Evolutionary conservation across 30 jellyfish, hydroid and myxozoan genomes (phyloP).

Genomic region (Hydra vulgaris): DNA sequence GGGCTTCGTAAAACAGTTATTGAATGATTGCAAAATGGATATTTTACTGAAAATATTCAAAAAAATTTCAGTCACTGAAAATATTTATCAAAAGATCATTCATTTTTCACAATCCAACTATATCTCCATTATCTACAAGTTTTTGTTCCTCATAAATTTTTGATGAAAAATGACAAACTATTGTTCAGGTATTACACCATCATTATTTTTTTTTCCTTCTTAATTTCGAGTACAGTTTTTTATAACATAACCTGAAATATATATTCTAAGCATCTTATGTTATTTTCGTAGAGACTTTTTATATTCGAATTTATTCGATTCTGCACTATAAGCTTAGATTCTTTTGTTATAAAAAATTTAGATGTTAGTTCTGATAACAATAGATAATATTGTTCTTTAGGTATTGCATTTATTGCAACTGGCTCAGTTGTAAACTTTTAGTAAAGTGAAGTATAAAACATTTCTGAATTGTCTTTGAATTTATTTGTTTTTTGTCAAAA

Average conservation of each 20-base stretch:
- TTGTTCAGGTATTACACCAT: not conserved
- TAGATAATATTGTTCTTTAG: not conserved
- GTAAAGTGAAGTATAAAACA: not conserved
- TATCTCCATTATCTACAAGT: not conserved
- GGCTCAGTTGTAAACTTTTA: not conserved
- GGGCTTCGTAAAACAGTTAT: too few relatives aligned
- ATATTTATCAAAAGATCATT: not conserved
- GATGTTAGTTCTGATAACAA: not conserved
- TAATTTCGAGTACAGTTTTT: not conserved
- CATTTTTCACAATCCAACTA: not conserved
- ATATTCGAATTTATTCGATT: not conserved
- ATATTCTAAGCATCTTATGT: not conserved
- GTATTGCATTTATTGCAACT: not conserved
- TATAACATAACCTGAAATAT: not conserved
- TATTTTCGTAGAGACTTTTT: not conserved
- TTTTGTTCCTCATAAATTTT: not conserved
- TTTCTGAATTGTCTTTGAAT: not conserved
- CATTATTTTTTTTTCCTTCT: not conserved
- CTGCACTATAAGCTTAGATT: not conserved
- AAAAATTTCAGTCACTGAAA: not conserved
- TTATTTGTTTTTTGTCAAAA: too few relatives aligned
- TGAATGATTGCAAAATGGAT: too few relatives aligned
- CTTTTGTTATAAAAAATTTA: not conserved
- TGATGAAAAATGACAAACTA: not conserved
- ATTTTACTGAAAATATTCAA: too few relatives aligned